Base-by-base conservation (phyloP, 2,113 vertebrate genomes). In the Ascaphus truei region DNA sequence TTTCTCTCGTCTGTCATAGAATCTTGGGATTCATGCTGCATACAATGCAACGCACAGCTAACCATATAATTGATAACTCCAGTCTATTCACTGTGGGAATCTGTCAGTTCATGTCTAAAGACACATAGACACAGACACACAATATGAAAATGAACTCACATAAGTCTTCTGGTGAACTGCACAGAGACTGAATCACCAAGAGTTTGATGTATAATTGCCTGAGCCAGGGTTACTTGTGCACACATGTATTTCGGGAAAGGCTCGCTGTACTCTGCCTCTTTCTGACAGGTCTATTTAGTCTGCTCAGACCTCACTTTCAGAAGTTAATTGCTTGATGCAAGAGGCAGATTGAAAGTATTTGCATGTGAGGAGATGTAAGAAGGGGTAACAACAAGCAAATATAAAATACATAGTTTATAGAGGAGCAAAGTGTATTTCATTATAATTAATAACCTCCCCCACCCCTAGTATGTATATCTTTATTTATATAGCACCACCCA, bases 61-160 rank as follows among this genome's bases (percentile, higher is more conserved):
- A 88, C 83, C 84, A 76, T 77, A 86, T 92, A 89, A 88, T 88
- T 89, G 87, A 87, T 91, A 87, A 85, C 87, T 89, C 85, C 81
- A 71, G 79, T 77, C 83, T 81, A 79, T 76, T 86, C 87, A 76
- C 80, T 56, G 81, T 80, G 80, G 83, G 85, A 75, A 88, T 74
- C 86, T 86, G 87, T 90, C 86, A 90, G 85, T 86, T 81, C 80
- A 75, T 82, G 88, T 77, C 85, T 83, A 81, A 85, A 86, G 82
- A 85, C 83, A 81, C 82, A 84, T 4, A 84, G 75, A 66, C 37
- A n/a, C 77, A 83, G 74, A 62, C 39, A 15, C 76, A 76, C 41
- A 15, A 83, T 74, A 83, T 77, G 87, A 87, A 88, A 91, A 92
- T 88, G 87, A 90, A 88, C 85, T 88, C 83, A 77, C 81, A 82